Evolutionary conservation across 2,113 vertebrate species (phyloP).

Genomic region (Corythoichthys intestinalis): DNA sequence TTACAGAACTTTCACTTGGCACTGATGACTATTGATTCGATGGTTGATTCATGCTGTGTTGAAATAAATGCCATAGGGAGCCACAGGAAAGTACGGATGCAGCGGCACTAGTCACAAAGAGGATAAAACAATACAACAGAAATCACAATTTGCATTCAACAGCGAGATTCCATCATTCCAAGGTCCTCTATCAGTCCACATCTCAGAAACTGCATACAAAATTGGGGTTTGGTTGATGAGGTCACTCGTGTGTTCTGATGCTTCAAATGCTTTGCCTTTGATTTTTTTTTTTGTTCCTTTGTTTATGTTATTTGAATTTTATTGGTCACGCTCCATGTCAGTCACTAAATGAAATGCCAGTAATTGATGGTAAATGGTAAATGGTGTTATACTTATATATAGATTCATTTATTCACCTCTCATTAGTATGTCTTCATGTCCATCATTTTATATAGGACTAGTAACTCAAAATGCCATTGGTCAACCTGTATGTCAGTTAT

Average conservation of each 20-base stretch:
- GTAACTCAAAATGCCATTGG: not conserved
- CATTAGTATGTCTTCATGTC: not conserved
- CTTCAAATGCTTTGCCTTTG: not conserved
- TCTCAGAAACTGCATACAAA: not conserved
- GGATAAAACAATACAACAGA: conserved; percentile 11
- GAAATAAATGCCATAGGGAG: conserved; percentile 23
- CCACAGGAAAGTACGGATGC: conserved; percentile 16
- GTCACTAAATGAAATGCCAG: too few species aligned
- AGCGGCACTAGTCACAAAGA: not conserved
- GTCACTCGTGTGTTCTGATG: not conserved
- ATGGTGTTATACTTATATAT: too few species aligned
- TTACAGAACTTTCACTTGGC: conserved; percentile 22
- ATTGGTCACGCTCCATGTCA: not conserved
- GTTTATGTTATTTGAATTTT: too few species aligned
- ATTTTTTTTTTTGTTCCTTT: too few species aligned
- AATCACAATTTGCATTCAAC: not conserved
- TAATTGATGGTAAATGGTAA: too few species aligned
- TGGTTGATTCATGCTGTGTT: conserved; percentile 23
- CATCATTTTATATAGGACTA: not conserved
- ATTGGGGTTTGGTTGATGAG: not conserved
- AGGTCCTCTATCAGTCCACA: not conserved
- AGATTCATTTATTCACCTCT: not conserved
- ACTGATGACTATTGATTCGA: conserved; percentile 41
- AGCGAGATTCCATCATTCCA: not conserved
- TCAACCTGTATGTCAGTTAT: not conserved